Conservation (phyloP, 2,797 vertebrate genomes). For the Falco novaeseelandiae region DNA sequence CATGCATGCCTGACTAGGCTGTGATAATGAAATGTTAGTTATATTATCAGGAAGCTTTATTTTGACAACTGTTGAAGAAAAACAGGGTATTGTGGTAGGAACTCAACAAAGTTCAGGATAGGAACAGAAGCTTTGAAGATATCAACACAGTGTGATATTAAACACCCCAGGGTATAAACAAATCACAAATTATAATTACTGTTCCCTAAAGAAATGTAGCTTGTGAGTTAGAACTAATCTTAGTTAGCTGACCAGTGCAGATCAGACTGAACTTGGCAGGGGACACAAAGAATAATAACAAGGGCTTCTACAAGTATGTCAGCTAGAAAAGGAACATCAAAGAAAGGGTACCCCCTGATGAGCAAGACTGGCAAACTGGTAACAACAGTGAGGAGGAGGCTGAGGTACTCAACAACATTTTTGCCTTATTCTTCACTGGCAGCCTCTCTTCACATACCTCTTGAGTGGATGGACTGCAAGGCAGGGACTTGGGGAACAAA, state of each 20-base stretch:
- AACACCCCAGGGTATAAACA: slow-evolving; percentile 5
- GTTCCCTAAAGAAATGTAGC: neutral
- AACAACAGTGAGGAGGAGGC: neutral
- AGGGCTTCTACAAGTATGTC: neutral
- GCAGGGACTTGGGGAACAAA: neutral
- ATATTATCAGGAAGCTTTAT: neutral
- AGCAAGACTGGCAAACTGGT: neutral
- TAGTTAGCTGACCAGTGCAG: neutral
- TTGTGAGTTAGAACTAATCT: neutral
- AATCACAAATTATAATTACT: slow-evolving; percentile 7
- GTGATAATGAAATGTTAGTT: neutral
- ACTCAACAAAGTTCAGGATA: neutral
- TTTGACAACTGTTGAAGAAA: slow-evolving; percentile 21
- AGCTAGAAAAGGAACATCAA: neutral
- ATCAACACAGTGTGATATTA: neutral
- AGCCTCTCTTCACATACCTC: neutral
- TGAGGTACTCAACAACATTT: neutral
- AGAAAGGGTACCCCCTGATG: neutral
- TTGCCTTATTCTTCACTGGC: neutral
- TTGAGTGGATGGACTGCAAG: neutral
- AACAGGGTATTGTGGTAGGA: neutral
- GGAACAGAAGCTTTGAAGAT: slow-evolving; percentile 24
- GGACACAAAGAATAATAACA: neutral
- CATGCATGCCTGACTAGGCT: neutral
- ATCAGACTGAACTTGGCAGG: neutral